Evolutionary conservation across 2,888 invertebrate genomes (phyloP), one percentile per base, ranked within the genome.

Genomic region (Himalopsyche tibetana): DNA sequence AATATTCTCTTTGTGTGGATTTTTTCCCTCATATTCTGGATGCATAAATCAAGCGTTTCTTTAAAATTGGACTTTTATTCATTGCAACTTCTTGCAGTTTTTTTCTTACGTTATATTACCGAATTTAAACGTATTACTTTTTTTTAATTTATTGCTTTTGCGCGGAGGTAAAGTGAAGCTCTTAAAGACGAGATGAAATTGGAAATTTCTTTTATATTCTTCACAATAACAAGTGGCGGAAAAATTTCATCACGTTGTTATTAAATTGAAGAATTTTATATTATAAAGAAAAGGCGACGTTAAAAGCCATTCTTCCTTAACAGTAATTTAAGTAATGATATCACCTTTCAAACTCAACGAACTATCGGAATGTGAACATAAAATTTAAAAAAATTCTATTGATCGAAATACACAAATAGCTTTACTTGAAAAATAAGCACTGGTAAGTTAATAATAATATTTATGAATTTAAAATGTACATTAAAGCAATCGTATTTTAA

Each of bases 11-110:
- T 63, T 63, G n/a, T 63, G 63, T 63, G 63, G 63, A 28, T 63
- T 19, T 63, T 56, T 19, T 19, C 63, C 63, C 63, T 28, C 19
- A 63, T 63, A 63, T 28, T 28, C 63, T 5, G 4, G 63, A 63
- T 63, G 63, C 63, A 63, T 63, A 63, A 63, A 63, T 63, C 63
- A 63, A 63, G 63, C 19, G 63, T 63, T 63, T 63, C 28, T 28
- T 63, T 63, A 63, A 63, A 63, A 63, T 63, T n/a, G 28, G 63
- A 63, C 63, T 63, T 63, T 19, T 63, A 63, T 63, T 63, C 63
- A 63, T 63, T 63, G 63, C 63, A 63, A 63, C 63, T n/a, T 63
- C 63, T 63, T 63, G 63, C 63, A 63, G 19, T 63, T 63, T 63
- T 28, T 63, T 63, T 63, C 19, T 63, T 9, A 9, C 19, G n/a